Base-by-base conservation (phyloP, 1,140 invertebrate species). In the Eubasilissa regina region DNA sequence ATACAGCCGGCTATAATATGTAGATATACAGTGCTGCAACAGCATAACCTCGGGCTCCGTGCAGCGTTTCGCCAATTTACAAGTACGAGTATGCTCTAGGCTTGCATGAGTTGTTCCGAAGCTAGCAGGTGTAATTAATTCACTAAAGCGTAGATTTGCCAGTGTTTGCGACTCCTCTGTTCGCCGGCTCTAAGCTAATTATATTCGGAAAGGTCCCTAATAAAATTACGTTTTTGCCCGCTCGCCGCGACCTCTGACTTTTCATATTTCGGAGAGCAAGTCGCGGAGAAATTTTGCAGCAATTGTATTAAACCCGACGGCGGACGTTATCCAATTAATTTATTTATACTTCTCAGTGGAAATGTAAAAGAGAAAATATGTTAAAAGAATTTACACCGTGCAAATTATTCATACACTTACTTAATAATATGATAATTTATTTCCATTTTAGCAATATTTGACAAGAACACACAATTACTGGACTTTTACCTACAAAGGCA, bases 111-210 rank as follows among this genome's bases (percentile, higher is more conserved):
- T 3, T 15, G 44, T 6, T n/a, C 4, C n/a, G 19, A 25, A 68
- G 13, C 64, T 43, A 68, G 64, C 35, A 68, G 64, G 74, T 76
- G 74, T 76, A 76, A 62, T 76, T 60, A 76, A 73, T 73, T 73
- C 68, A 45, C 19, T 44, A 35, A 21, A 47, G 44, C 44, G 64
- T 68, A 68, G 64, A 47, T 68, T 45, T 47, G 3, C 35, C 64
- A 62, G 58, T 62, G 17, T 35, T 62, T n/a, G 35, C 44, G 64
- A 47, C 12, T 45, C 44, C 44, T 68, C 35, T 68, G 64, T 68
- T 17, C 43, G 12, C 12, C 17, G 19, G 64, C 64, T 45, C 68
- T 19, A 44, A 76, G 44, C 58, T 58, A 47, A 76, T 76, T 76
- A 47, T 47, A 17, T 60, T 51, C 45, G 74, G 53, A 62, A 48